Evolutionary conservation across 2,113 vertebrate genomes (phyloP), one percentile per base, ranked within the genome.

Genomic region (Nettapus auritus): DNA sequence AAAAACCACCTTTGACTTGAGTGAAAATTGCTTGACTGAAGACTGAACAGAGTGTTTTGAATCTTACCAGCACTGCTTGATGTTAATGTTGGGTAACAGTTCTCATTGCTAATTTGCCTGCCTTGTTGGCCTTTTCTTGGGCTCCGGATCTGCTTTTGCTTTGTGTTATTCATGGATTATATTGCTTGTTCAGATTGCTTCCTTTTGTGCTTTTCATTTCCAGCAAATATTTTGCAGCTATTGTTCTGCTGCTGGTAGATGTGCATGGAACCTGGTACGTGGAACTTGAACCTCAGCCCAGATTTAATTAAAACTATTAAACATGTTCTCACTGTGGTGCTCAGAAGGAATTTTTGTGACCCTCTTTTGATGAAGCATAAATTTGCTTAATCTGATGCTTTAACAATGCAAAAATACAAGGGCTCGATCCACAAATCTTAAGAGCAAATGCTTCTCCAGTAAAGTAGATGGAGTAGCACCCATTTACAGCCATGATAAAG

Each of bases 311-410:
- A 91, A 46, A 59, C 76, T 60, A 46, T 63, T 84, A 90, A 96
- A 96, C 46, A 42, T 82, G 23, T 71, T 90, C 78, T 89, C 70
- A 84, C 92, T 63, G 59, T 2, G 75, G 74, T 96, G 78, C 86
- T 93, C 92, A 92, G 88, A 91, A 96, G 90, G 84, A 96, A 96
- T 96, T 95, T 84, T 94, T 88, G 89, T 90, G 87, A 87, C 94
- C 87, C 57, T 73, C 33, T 90, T 83, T 62, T 52, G 66, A 34
- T 8, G 64, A 91, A 90, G 57, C 34, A 42, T 34, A 83, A 77
- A 86, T 94, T 86, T 86, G 22, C 82, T 83, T 94, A 71, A 82
- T 38, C 53, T 89, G 40, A 76, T 57, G 23, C 19, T 89, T 77
- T 86, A 33, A 68, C 31, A 62, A 26, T 57, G 66, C n/a, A 67